Percentiles rank a stretch among this genome's conserved stretches.
Conservation (phyloP, 1,140 invertebrate genomes). For the Apis laboriosa region DNA sequence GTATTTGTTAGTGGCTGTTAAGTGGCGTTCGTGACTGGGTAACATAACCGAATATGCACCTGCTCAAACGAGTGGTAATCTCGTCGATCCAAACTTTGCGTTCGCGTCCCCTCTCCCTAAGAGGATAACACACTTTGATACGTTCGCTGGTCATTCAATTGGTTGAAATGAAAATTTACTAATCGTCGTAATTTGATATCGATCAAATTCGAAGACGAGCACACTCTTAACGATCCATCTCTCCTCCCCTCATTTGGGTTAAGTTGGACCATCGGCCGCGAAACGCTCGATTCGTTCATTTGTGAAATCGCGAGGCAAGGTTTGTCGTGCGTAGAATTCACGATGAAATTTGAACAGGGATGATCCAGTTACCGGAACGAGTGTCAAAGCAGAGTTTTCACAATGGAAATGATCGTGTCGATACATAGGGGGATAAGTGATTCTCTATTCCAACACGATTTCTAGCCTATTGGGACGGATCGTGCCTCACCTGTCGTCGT, state of each 20-base stretch:
- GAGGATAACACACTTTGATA: neutral
- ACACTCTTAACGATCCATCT: too few relatives aligned
- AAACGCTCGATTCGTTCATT: neutral
- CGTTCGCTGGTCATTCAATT: neutral
- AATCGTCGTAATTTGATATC: neutral
- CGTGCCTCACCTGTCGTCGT: conserved; percentile 40
- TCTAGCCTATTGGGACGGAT: neutral
- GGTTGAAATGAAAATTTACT: neutral
- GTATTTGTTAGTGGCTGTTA: neutral
- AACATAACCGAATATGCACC: neutral
- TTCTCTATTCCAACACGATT: neutral
- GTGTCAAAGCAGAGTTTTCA: neutral
- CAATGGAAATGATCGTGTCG: neutral
- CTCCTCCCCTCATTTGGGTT: conserved; percentile 10
- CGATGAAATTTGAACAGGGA: neutral
- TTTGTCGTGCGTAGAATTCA: neutral
- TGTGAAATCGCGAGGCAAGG: neutral
- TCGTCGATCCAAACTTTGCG: conserved; percentile 20
- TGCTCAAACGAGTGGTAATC: too few relatives aligned
- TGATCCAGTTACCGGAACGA: neutral
- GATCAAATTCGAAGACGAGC: neutral
- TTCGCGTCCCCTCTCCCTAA: too few relatives aligned
- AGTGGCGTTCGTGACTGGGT: conserved; percentile 16
- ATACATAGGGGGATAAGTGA: neutral
- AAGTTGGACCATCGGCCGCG: neutral